Evolutionary conservation across 2,113 vertebrate species (phyloP).

Genomic region (Hypomesus transpacificus): DNA sequence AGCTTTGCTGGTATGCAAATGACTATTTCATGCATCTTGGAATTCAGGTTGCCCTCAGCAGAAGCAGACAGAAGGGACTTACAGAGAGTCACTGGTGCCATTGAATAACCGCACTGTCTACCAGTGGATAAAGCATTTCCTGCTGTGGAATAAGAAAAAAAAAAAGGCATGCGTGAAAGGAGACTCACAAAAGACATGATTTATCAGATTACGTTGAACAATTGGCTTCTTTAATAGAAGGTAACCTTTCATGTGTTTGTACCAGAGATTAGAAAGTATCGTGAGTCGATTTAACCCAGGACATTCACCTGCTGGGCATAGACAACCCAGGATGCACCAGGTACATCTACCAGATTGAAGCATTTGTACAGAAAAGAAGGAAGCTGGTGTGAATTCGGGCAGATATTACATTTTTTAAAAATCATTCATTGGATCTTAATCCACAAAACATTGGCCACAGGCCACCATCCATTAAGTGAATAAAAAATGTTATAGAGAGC

Average conservation of each 20-base stretch:
- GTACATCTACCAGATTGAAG: too few species aligned
- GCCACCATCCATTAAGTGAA: too few species aligned
- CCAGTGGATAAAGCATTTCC: conserved; percentile 77
- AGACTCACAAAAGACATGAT: conserved; percentile 38
- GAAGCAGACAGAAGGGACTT: conserved; percentile 76
- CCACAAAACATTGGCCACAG: too few species aligned
- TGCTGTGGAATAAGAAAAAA: conserved; percentile 72
- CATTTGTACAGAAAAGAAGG: too few species aligned
- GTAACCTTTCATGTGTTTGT: neutral
- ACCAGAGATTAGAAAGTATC: neutral
- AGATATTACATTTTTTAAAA: too few species aligned
- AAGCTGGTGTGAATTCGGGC: too few species aligned
- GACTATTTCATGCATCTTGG: conserved; percentile 69
- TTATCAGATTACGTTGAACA: neutral
- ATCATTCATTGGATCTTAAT: too few species aligned
- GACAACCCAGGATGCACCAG: too few species aligned
- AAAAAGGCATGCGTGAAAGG: conserved; percentile 57
- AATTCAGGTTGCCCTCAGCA: conserved; percentile 70
- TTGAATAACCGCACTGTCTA: conserved; percentile 77
- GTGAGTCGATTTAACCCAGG: neutral
- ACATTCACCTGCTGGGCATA: too few species aligned
- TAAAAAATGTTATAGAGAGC: too few species aligned
- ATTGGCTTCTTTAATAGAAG: too few species aligned
- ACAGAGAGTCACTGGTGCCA: conserved; percentile 75
- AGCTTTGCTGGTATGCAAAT: conserved; percentile 54